Percentiles rank a stretch among this genome's conserved stretches.
Evolutionary conservation across 2,113 vertebrate genomes (phyloP).

Genomic region (Nycticorax nycticorax): DNA sequence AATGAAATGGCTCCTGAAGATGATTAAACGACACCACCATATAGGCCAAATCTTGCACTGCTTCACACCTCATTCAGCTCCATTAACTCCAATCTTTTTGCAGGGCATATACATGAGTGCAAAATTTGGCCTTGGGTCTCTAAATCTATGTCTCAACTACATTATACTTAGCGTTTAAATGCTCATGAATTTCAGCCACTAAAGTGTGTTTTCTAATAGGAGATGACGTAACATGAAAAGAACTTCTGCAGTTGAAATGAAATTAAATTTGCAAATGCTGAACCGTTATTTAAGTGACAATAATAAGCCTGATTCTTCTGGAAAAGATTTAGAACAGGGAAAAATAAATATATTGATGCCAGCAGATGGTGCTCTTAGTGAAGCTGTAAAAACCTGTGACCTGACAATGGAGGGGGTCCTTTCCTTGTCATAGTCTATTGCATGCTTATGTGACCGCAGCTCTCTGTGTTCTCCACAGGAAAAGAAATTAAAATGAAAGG

Average conservation of each 20-base stretch:
- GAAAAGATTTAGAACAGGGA: not conserved
- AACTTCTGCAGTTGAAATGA: not conserved
- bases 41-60: conserved; percentile 10
- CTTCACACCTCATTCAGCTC: conserved; percentile 28
- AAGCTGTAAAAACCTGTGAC: not conserved
- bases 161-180: not conserved
- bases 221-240: conserved; percentile 3
- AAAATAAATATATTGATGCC: conserved; percentile 5
- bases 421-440: not conserved
- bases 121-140: conserved; percentile 1
- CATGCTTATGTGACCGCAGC: not conserved
- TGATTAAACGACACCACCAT: not conserved
- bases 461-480: not conserved
- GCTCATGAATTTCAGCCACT: not conserved
- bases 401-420: not conserved
- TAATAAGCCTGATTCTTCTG: not conserved
- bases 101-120: not conserved
- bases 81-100: not conserved
- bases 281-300: not conserved
- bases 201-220: not conserved
- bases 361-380: conserved; percentile 53
- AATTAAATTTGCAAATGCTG: not conserved
- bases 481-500: not conserved
- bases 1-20: conserved; percentile 4
- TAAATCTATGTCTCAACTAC: not conserved